phyloP scores from a whole-genome alignment of 1,140 invertebrate species.

The Drepana arcuata region DNA sequence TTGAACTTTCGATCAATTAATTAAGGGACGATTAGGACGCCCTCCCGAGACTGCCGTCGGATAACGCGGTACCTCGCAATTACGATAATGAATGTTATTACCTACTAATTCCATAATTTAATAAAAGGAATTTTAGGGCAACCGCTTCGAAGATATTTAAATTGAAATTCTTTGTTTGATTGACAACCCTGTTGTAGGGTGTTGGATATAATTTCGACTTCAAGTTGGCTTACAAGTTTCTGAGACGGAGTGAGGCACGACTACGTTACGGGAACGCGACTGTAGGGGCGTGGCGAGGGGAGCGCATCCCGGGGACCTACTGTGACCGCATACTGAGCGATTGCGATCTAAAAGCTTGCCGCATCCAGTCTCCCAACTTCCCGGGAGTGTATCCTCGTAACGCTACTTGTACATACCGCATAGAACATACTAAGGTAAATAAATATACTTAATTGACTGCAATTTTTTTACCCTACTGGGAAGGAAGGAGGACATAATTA shows the following conservation, averaged over 20 bases:
- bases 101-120: slow-evolving; percentile 40
- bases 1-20: slow-evolving; percentile 69
- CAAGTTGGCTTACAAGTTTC: slow-evolving; percentile 86
- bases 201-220: slow-evolving; percentile 88
- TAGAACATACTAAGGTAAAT: slow-evolving; percentile 76
- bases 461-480: too few relatives aligned
- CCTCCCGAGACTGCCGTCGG: slow-evolving; percentile 28
- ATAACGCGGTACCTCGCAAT: slow-evolving; percentile 41
- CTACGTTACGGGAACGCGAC: slow-evolving; percentile 84
- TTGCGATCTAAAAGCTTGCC: slow-evolving; percentile 77
- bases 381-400: slow-evolving; percentile 89
- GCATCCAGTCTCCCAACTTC: slow-evolving; percentile 88
- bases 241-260: slow-evolving; percentile 80
- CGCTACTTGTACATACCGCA: slow-evolving; percentile 85
- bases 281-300: slow-evolving; percentile 79
- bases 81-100: slow-evolving; percentile 58
- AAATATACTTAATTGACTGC: too few relatives aligned
- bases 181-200: slow-evolving; percentile 64
- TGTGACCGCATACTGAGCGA: slow-evolving; percentile 84
- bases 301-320: slow-evolving; percentile 80
- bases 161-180: too few relatives aligned
- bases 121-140: slow-evolving; percentile 46
- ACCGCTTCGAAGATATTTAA: too few relatives aligned
- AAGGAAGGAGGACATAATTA: too few relatives aligned
- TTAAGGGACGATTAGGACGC: slow-evolving; percentile 57